Evolutionary conservation across 1,140 invertebrate genomes (phyloP), one percentile per base, ranked within the genome.

Genomic region (Drosophila azteca): DNA sequence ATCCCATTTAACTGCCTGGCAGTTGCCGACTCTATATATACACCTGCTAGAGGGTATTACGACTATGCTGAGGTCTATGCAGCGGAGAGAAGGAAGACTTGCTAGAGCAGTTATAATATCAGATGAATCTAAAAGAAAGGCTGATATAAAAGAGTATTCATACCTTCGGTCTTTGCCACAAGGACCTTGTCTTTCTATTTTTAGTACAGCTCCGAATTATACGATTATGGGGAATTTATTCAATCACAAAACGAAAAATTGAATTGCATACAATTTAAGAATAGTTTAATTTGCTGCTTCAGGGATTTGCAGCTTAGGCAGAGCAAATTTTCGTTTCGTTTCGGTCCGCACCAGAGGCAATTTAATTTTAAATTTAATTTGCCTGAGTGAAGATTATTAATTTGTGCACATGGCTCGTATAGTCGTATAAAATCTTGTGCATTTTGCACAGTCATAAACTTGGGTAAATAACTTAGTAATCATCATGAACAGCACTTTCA

Each of bases 381-480:
- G 60, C 57, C 60, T 52, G 66, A 87, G 78, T 87, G 79, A 68
- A 74, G 69, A 78, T 87, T 78, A 82, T 78, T 70, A 85, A 82
- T 79, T 76, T 81, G 80, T 76, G 73, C 82, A 87, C 81, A 87
- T 85, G 81, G 81, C 62, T 59, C 63, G 60, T 60, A 54, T 8
- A 8, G 3, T 9, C 64, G 49, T 53, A 74, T 87, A 74, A 87
- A 87, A 77, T 67, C 45, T 62, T 81, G 67, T 76, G 55, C 67
- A 70, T 59, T 87, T 78, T 63, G 75, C 75, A 60, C 53, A 68
- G 63, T 74, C 82, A 75, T 87, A 87, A 87, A 87, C 65, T 88
- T 69, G 67, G 57, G 61, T 72, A 84, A 80, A 85, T 80, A 83
- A 83, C 62, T 68, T 70, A 49, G 77, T 69, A 67, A 70, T 77